Base-by-base conservation (phyloP, 2,113 vertebrate genomes). In the Ceratotherium simum region DNA sequence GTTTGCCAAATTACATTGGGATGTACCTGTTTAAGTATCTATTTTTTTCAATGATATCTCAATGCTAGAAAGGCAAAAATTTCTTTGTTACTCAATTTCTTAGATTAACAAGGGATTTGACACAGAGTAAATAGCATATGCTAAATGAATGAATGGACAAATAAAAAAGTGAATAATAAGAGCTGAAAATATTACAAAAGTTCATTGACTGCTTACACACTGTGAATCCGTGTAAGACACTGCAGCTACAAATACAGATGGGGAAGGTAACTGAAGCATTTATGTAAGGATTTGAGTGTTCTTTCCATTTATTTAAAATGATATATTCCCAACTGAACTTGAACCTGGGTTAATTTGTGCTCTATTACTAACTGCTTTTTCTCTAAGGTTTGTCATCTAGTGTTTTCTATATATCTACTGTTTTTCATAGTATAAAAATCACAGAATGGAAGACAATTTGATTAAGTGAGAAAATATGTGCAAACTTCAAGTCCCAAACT, bases 301-400 rank as follows among this genome's bases (percentile, higher is more conserved):
- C 56, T 56, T 64, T 46, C 42, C 11, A 69, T 51, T 95, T 56
- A 91, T 69, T 91, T 92, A 86, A 96, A 80, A 86, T 64, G 80
- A 48, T 73, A 58, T 25, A 8, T 33, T 90, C 29, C 27, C 27
- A 83, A 39, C 5, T 78, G 58, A 97, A 94, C n/a, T 65, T 97
- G 85, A 91, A 76, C 60, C 29, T 72, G 25, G 18, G 39, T 78
- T 72, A 75, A 46, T 78, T 39, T 46, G 58, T 56, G 13, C 21
- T 69, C 48, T 62, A 29, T 93, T 65, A 75, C 88, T 81, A 84
- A 80, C 33, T 83, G 25, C 5, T 10, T 93, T 88, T 95, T 70
- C 39, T 72, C 42, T 60, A 58, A 76, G 29, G 21, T 85, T 31
- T 82, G 39, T 65, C 67, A 80, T 62, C 5, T 13, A 42, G 33